These are phyloP conservation scores for Darevskia nairensis DNA, from an alignment of 2,797 vertebrate species.

Conservation along the genomic window DNA sequence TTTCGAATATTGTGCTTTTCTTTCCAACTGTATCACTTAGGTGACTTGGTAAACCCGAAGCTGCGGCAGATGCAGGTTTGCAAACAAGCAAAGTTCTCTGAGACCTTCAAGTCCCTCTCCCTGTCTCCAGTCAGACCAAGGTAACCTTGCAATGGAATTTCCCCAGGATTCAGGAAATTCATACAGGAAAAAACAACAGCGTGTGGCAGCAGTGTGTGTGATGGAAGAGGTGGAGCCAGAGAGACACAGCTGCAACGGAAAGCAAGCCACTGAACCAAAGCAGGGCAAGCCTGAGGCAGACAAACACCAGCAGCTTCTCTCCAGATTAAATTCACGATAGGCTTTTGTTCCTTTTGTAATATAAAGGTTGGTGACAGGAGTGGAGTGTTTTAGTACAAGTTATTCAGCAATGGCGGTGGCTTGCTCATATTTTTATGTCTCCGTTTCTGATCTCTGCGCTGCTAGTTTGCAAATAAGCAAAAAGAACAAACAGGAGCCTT, in stretches of 20 bases:
- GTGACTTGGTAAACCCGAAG: too few species aligned
- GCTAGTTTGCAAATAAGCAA: background rate
- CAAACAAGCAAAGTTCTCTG: too few species aligned
- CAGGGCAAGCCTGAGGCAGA: background rate
- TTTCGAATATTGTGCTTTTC: too few species aligned
- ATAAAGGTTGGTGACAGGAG: background rate
- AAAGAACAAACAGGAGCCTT: background rate
- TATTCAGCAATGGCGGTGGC: background rate
- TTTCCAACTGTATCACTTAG: too few species aligned
- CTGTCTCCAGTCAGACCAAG: background rate
- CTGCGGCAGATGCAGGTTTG: too few species aligned
- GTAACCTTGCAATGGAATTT: background rate
- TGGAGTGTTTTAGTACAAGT: background rate
- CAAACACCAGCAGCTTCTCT: background rate
- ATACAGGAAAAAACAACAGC: background rate
- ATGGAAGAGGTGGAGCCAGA: background rate
- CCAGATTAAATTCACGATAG: background rate
- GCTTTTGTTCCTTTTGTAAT: background rate
- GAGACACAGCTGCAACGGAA: background rate
- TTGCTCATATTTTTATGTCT: background rate
- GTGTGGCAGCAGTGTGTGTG: too few species aligned
- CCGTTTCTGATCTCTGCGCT: background rate
- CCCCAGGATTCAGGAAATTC: background rate
- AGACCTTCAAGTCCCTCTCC: background rate
- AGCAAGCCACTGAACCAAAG: background rate